A percentile compares a stretch with the other conserved stretches of the same genome.
Evolutionary conservation across 2,797 vertebrate genomes (phyloP).

Genomic region (Liasis olivaceus): DNA sequence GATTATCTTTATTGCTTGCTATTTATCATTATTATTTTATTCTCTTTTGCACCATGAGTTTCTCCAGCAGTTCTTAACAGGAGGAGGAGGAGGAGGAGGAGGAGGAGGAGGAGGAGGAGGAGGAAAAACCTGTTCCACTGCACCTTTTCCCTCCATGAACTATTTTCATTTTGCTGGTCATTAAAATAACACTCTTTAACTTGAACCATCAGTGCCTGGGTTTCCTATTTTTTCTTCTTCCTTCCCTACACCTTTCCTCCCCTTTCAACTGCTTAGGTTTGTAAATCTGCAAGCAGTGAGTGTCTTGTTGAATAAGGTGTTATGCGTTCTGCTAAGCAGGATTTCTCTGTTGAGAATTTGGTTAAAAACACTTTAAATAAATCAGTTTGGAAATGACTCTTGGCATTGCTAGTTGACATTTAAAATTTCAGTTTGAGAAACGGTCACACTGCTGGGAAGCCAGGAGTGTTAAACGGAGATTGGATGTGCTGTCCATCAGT

Average conservation of each 20-base stretch:
- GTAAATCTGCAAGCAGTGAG: neutral
- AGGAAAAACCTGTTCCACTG: neutral
- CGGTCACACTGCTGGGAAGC: neutral
- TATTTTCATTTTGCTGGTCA: neutral
- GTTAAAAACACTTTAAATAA: neutral
- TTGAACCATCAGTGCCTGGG: neutral
- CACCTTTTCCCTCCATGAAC: neutral
- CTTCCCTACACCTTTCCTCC: neutral
- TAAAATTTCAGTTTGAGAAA: slow-evolving; percentile 8
- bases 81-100: no score
- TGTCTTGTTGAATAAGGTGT: neutral
- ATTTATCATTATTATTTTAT: neutral
- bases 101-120: neutral
- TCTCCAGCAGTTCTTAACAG: neutral
- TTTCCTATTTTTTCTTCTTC: neutral
- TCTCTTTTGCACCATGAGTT: neutral
- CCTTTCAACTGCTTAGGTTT: neutral
- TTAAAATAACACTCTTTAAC: neutral
- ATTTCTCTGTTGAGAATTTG: neutral
- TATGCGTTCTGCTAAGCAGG: neutral
- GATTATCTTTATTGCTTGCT: neutral
- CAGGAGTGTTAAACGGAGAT: neutral
- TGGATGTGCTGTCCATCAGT: neutral
- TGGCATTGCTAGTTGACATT: slow-evolving; percentile 5
- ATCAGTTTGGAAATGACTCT: neutral